Conservation (phyloP, 2,888 invertebrate species). For the Eupsilia transversa region DNA sequence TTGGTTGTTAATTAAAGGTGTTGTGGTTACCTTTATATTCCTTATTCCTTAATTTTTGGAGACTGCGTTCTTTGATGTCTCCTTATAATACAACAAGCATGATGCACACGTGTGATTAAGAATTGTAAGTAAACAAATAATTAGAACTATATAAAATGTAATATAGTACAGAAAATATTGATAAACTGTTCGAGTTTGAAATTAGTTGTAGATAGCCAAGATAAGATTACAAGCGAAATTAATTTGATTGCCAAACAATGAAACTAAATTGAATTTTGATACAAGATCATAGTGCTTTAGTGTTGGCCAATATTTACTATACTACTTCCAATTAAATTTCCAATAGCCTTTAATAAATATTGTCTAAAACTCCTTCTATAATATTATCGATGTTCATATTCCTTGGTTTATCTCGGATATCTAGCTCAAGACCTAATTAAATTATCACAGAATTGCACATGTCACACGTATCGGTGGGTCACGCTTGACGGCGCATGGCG, state of each 20-base stretch:
- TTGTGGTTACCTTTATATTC: neutral
- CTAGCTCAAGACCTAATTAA: slow-evolving; percentile 24
- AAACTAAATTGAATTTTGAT: slow-evolving; percentile 29
- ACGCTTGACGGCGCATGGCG: slow-evolving; percentile 74
- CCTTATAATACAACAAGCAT: too few species aligned
- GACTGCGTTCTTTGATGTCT: too few species aligned
- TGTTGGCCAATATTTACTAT: slow-evolving; percentile 7
- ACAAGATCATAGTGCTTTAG: slow-evolving; percentile 12
- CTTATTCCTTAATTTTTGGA: too few species aligned
- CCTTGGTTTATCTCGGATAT: neutral
- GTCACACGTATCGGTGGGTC: slow-evolving; percentile 53
- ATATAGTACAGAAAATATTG: too few species aligned
- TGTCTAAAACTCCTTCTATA: neutral
- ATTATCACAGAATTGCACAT: slow-evolving; percentile 21
- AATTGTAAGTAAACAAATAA: too few species aligned
- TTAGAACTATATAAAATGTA: too few species aligned
- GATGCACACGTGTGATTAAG: too few species aligned
- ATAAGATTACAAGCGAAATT: slow-evolving; percentile 11
- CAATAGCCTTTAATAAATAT: neutral
- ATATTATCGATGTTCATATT: slow-evolving; percentile 19
- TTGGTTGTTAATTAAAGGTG: neutral
- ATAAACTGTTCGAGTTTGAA: neutral
- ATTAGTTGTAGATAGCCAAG: neutral
- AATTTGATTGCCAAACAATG: slow-evolving; percentile 6
- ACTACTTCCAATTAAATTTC: slow-evolving; percentile 5